Evolutionary conservation across 2,888 invertebrate species (phyloP), one percentile per base, ranked within the genome.

Genomic region (Pammene fasciana): DNA sequence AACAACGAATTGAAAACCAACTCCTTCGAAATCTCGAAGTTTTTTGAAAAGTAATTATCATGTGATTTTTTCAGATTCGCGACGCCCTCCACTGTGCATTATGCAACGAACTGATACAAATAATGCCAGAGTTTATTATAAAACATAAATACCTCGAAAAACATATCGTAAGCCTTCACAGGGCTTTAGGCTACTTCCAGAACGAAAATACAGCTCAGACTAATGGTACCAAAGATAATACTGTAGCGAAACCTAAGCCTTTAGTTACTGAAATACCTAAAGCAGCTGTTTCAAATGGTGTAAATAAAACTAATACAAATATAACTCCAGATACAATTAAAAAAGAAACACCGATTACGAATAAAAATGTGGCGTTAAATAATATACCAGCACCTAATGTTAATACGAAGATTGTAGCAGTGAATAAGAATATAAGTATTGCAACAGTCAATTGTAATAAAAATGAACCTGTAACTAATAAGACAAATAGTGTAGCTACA

Each of bases 31-130:
- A n/a, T n/a, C n/a, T n/a, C n/a, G n/a, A n/a, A n/a, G n/a, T n/a
- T n/a, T n/a, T n/a, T n/a, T n/a, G n/a, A n/a, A n/a, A n/a, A 26
- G 4, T 26, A 26, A 26, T 46, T 14, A 14, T 14, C 14, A 14
- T 7, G 5, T 48, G 45, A 38, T 45, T 48, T 34, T 76, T 75
- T 34, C 71, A 79, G 78, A 71, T 79, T 6, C 73, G 74, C 4
- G 72, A 70, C 9, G 70, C 66, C 7, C 61, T 75, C 0, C 79
- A 79, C 45, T 79, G 79, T 38, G 73, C 74, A 6, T 67, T 79
- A 38, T 79, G 79, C 41, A 78, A 79, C 50, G 36, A 64, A 16
- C 68, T 68, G 0, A 46, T 72, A 3, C 70, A 71, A 4, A 36
- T 76, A 0, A 2, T 67, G 10, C 60, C 70, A 0, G 65, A 59